Base-by-base conservation (phyloP, 1,140 invertebrate genomes). In the Bradysia coprophila region DNA sequence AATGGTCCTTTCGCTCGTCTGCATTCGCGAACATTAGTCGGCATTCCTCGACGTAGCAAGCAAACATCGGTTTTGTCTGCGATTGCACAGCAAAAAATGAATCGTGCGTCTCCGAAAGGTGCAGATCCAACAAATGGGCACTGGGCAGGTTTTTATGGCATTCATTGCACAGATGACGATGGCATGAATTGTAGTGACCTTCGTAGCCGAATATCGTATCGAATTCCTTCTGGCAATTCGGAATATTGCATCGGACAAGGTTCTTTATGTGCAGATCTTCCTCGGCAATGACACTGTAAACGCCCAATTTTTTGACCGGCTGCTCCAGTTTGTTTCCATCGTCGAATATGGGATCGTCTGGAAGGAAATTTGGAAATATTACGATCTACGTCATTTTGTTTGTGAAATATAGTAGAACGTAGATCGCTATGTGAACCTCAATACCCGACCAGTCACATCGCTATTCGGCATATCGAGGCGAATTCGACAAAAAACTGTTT, bases 71-170 rank as follows among this genome's bases (percentile, higher is more conserved):
- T 56, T 72, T 68, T 41, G 63, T 68, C 28, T 68, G 57, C 0
- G 76, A 66, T 49, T 68, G 57, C 2, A 73, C 66, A 41, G 70
- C 63, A 41, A 82, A 82, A 49, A 74, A 81, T 2, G 68, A 72
- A 51, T 81, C 78, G 36, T 83, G 78, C 0, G 50, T 62, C 49
- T 81, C 78, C 44, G 72, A 66, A 40, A 81, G 57, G 50, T 83
- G 79, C 34, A 83, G 61, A 48, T 81, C 77, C 24, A 83, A 53
- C 1, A 81, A 53, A 52, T 78, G 71, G 0, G 73, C 63, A 10
- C 69, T 76, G 0, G 75, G 71, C 19, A 75, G 54, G 19, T 56
- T 54, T 37, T 69, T 73, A 46, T 69, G 72, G 50, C 78, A 82
- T 20, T 38, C 13, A 4, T 9, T 20, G 13, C 36, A 38, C 19